phyloP scores from a whole-genome alignment of 2,888 invertebrate species.

The Acanthopleura granulata region DNA sequence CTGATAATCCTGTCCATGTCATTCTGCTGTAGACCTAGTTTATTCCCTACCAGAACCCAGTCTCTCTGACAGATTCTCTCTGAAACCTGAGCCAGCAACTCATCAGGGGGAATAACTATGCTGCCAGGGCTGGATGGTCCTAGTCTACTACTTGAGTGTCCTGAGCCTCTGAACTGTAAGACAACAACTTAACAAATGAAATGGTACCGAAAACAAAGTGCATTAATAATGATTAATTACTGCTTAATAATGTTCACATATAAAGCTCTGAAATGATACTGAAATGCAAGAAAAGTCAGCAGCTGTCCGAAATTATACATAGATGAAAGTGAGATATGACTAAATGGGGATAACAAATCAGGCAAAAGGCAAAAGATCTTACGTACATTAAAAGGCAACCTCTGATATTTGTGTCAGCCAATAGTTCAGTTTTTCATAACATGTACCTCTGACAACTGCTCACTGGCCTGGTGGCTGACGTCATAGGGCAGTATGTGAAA shows the following conservation, averaged over 20 bases:
- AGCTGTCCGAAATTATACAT: too few species aligned
- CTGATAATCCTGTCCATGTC: slow-evolving; percentile 23
- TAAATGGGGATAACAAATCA: too few species aligned
- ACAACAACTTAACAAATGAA: neutral
- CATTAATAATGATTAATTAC: too few species aligned
- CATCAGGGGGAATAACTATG: slow-evolving; percentile 43
- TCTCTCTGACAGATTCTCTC: slow-evolving; percentile 49
- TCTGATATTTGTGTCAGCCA: too few species aligned
- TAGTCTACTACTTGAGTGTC: neutral
- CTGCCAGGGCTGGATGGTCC: neutral
- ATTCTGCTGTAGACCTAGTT: slow-evolving; percentile 27
- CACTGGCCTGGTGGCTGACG: slow-evolving; percentile 31
- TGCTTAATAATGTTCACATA: too few species aligned
- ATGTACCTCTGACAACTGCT: slow-evolving; percentile 17
- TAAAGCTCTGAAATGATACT: too few species aligned
- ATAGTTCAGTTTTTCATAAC: too few species aligned
- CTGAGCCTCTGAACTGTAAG: neutral
- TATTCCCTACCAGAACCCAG: slow-evolving; percentile 31
- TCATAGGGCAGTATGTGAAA: slow-evolving; percentile 61
- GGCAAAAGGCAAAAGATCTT: too few species aligned
- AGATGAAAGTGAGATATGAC: too few species aligned
- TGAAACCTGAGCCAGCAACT: slow-evolving; percentile 48
- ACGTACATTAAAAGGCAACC: too few species aligned
- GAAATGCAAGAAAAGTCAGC: too few species aligned
- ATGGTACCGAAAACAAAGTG: too few species aligned